These are phyloP conservation scores for Pseudopleuronectes americanus DNA, from an alignment of 2,797 vertebrate species.

Conservation along the genomic window DNA sequence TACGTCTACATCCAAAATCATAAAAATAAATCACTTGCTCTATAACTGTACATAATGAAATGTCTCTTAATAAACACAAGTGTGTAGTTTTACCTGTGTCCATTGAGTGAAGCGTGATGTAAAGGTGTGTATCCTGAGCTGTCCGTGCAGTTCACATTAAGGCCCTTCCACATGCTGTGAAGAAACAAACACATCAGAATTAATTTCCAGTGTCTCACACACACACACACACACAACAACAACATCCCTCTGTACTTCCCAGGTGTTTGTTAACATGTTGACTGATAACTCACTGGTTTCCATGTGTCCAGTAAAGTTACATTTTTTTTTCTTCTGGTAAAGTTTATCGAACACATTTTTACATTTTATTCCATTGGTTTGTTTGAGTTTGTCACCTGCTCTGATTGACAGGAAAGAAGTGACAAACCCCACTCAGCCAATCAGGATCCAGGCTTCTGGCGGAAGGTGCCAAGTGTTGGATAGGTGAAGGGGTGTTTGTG, in stretches of 20 bases:
- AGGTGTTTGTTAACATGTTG: too few species aligned
- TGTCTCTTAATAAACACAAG: not conserved
- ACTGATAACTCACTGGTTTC: not conserved
- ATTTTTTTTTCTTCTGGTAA: not conserved
- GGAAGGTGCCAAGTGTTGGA: not conserved
- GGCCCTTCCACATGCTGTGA: conserved; percentile 95
- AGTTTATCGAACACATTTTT: too few species aligned
- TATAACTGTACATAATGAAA: too few species aligned
- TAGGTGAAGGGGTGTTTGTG: not conserved
- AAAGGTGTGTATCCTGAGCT: conserved; percentile 95
- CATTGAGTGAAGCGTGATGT: conserved; percentile 95
- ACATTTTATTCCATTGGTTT: not conserved
- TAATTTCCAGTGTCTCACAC: not conserved
- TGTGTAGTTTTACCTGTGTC: conserved; percentile 89
- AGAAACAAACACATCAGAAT: conserved; percentile 34
- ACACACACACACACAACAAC: not conserved
- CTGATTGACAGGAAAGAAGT: not conserved
- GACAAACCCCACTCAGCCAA: not conserved
- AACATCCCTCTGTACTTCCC: too few species aligned
- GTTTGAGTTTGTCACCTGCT: not conserved
- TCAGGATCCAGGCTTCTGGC: not conserved
- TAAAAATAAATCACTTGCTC: too few species aligned
- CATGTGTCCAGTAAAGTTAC: not conserved
- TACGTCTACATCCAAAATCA: too few species aligned
- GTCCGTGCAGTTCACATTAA: conserved; percentile 97